Evolutionary conservation across 2,888 invertebrate genomes (phyloP).

Genomic region (Cephalotes varians): DNA sequence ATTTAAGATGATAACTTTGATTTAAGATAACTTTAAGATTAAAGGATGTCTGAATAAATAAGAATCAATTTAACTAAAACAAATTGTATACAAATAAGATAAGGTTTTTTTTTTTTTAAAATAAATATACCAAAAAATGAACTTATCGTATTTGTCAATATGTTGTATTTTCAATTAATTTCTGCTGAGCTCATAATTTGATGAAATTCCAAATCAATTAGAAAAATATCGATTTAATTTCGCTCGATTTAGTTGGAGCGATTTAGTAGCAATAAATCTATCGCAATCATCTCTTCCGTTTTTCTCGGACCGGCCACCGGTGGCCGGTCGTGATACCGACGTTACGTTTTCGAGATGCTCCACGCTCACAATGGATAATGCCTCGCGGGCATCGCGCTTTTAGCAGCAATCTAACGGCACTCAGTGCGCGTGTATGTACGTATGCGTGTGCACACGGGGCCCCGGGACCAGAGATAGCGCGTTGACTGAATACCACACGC

Average conservation of each 20-base stretch:
- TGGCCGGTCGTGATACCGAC: conserved; percentile 53
- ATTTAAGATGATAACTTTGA: background rate
- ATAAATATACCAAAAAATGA: too few species aligned
- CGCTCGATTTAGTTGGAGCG: background rate
- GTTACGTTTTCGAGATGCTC: conserved; percentile 65
- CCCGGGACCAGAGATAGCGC: conserved; percentile 62
- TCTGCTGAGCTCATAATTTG: background rate
- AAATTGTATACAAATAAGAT: background rate
- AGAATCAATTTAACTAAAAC: background rate
- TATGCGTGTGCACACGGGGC: conserved; percentile 53
- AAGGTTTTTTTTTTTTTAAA: background rate
- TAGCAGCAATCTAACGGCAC: conserved; percentile 78
- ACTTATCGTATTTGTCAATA: background rate
- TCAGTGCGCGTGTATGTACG: conserved; percentile 65
- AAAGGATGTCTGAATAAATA: background rate
- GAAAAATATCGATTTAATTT: conserved; percentile 15
- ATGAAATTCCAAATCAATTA: background rate
- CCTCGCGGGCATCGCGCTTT: conserved; percentile 72
- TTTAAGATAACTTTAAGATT: too few species aligned
- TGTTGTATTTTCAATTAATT: conserved; percentile 7
- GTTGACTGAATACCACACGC: conserved; percentile 75
- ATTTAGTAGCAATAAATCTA: background rate
- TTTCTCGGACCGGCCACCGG: conserved; percentile 31
- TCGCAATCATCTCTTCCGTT: conserved; percentile 22
- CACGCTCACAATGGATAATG: conserved; percentile 73